Base-by-base conservation (phyloP, 1,140 invertebrate genomes). In the Rhyacophila brunnea region DNA sequence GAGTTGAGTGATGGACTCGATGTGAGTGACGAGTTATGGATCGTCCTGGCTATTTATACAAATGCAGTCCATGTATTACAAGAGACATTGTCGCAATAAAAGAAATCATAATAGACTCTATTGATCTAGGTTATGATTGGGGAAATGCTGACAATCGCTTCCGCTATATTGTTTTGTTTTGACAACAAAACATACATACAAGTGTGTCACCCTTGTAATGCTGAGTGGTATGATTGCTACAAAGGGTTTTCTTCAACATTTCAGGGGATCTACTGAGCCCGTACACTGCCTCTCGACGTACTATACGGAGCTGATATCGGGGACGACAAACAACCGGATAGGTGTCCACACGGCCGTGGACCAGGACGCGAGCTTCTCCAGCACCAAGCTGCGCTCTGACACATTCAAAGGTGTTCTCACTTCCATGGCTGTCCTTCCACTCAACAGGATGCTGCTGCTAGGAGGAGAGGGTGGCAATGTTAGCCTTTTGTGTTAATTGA, bases 381-480 rank as follows among this genome's bases (percentile, higher is more conserved):
- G 88, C 48, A 93, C 90, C 2, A 92, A 93, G 70, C 78, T 98
- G 6, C 80, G 91, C 36, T 87, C 91, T 0, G 95, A 97, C 67
- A 88, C 89, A 6, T 95, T 97, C 72, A 92, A 90, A 73, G 95
- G 95, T 1, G 87, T 95, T 4, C 77, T 98, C 2, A 96, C 94
- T 10, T 87, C 90, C 11, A 89, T 97, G 86, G 83, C 88, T 4
- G 81, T 96, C 14, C 73, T 97, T 60, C 94, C 95, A 7, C 74
- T 96, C 0, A 97, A 98, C 74, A 85, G 91, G 69, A 77, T 94
- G 47, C 77, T 98, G 7, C 75, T 98, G 10, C 76, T 97, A 10
- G 95, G 93, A 15, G 89, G 93, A 46, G 95, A 98, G 71, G 93
- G 88, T 71, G 95, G 95, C 9, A 87, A 82, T 66, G 92, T 97